phyloP scores from a whole-genome alignment of 2,113 vertebrate genomes.

The Theristicus caerulescens region DNA sequence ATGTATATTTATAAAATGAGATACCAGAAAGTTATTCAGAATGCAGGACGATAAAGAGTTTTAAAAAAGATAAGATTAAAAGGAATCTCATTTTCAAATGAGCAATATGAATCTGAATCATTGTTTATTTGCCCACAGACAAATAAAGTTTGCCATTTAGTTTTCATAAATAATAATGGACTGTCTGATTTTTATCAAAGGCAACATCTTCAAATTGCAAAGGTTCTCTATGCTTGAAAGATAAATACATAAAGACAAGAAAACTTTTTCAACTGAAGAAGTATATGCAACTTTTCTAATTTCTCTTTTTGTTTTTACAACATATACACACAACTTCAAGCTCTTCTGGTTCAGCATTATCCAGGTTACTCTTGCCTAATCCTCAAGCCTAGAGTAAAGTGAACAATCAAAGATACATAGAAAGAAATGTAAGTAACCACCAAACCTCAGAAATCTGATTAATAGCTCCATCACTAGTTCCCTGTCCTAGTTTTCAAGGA shows the following conservation, averaged over 20 bases:
- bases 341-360: neutral
- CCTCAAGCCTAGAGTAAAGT: neutral
- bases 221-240: neutral
- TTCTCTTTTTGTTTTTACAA: neutral
- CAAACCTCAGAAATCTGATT: neutral
- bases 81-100: neutral
- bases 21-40: neutral
- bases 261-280: neutral
- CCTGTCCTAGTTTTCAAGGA: neutral
- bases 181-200: neutral
- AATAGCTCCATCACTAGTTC: neutral
- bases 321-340: neutral
- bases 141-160: neutral
- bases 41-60: neutral
- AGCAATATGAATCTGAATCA: neutral
- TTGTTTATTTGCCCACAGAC: neutral
- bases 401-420: neutral
- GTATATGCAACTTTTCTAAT: neutral
- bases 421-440: neutral
- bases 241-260: neutral
- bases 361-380: neutral
- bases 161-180: constrained; percentile 7
- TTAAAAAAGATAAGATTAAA: neutral
- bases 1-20: neutral
- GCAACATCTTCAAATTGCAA: neutral